Evolutionary conservation across 2,888 invertebrate genomes (phyloP).

Genomic region (Scrobipalpa costella): DNA sequence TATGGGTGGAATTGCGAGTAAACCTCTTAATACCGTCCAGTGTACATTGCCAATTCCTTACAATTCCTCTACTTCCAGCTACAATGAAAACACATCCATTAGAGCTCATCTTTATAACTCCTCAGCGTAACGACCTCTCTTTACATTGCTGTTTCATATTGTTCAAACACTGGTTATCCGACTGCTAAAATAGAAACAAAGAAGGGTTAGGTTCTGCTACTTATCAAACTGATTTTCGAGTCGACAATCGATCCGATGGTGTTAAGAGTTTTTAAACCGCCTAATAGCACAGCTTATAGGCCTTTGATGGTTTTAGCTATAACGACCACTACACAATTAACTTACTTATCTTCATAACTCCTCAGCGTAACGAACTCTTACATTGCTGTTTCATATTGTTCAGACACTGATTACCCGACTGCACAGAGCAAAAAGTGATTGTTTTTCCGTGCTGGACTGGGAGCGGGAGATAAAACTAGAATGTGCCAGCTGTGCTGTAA

Average conservation of each 20-base stretch:
- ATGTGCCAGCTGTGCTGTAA: too few relatives aligned
- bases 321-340: too few relatives aligned
- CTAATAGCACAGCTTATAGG: too few relatives aligned
- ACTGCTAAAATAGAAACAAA: not conserved
- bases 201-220: too few relatives aligned
- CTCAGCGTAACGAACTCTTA: slow-evolving; percentile 13
- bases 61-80: slow-evolving; percentile 17
- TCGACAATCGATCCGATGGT: too few relatives aligned
- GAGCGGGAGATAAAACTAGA: too few relatives aligned
- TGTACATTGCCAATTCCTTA: slow-evolving; percentile 19
- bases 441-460: too few relatives aligned
- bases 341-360: slow-evolving; percentile 27
- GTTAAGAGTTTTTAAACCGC: too few relatives aligned
- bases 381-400: slow-evolving; percentile 19
- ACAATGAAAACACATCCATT: slow-evolving; percentile 30
- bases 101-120: slow-evolving; percentile 26
- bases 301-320: too few relatives aligned
- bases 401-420: not conserved
- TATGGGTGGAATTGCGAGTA: not conserved
- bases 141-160: slow-evolving; percentile 20
- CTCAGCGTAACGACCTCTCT: slow-evolving; percentile 17
- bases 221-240: too few relatives aligned
- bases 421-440: not conserved
- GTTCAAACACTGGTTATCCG: not conserved
- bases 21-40: slow-evolving; percentile 11